Percentiles rank a stretch among this genome's conserved stretches.
These are phyloP conservation scores for Mycteria americana DNA, from an alignment of 2,797 vertebrate genomes.

Conservation along the genomic window DNA sequence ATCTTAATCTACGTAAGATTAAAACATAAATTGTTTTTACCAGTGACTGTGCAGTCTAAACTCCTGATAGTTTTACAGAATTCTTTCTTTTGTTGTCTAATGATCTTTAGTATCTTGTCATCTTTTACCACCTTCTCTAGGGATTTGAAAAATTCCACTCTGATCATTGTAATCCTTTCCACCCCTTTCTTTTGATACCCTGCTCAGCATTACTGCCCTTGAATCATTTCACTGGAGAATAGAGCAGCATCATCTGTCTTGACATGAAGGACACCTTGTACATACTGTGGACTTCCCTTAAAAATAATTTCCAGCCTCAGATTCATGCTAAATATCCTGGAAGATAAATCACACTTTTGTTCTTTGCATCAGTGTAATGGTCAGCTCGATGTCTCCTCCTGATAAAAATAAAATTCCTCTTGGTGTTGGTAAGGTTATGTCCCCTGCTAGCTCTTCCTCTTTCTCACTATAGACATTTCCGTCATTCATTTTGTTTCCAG, in stretches of 20 bases:
- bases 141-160: not conserved
- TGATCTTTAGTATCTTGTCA: not conserved
- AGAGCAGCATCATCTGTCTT: not conserved
- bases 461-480: not conserved
- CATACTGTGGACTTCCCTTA: not conserved
- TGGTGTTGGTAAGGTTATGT: not conserved
- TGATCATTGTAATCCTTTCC: not conserved
- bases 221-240: not conserved
- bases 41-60: not conserved
- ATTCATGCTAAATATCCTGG: not conserved
- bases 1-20: not conserved
- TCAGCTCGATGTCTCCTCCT: not conserved
- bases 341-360: slow-evolving; percentile 2
- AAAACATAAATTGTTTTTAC: not conserved
- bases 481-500: not conserved
- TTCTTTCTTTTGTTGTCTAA: not conserved
- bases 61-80: not conserved
- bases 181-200: not conserved
- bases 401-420: not conserved
- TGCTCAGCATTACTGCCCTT: not conserved
- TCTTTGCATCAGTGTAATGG: not conserved
- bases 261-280: not conserved
- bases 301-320: not conserved
- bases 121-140: not conserved
- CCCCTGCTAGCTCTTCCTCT: not conserved